These are phyloP conservation scores for Pollachius pollachius DNA, from an alignment of 2,113 vertebrate species.

Conservation along the genomic window DNA sequence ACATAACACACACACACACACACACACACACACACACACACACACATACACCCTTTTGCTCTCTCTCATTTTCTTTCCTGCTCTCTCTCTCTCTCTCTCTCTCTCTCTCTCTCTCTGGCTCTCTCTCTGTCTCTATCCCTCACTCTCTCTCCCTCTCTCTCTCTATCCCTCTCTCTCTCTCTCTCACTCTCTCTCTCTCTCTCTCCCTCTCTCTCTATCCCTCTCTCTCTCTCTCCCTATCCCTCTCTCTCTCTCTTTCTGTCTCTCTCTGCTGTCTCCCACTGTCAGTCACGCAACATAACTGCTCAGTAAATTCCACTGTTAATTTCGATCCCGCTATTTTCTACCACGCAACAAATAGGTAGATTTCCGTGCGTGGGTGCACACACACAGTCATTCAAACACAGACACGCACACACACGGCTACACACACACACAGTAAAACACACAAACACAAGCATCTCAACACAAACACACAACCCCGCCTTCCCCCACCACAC, in stretches of 20 bases:
- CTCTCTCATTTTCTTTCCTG: too few relatives aligned
- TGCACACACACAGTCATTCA: background rate
- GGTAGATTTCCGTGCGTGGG: background rate
- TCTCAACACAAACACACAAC: background rate
- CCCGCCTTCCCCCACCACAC: background rate
- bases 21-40: background rate
- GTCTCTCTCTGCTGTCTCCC: conserved; percentile 14
- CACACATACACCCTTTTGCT: background rate
- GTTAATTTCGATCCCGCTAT: conserved; percentile 66
- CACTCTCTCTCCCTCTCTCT: too few relatives aligned
- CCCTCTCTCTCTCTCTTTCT: too few relatives aligned
- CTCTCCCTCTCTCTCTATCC: too few relatives aligned
- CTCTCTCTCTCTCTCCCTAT: too few relatives aligned
- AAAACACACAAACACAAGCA: too few relatives aligned
- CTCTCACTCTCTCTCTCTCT: too few relatives aligned
- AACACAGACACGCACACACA: background rate
- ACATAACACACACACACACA: background rate
- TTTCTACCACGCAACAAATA: conserved; percentile 26
- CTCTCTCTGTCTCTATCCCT: too few relatives aligned
- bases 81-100: too few relatives aligned
- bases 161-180: too few relatives aligned
- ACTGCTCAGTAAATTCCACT: conserved; percentile 70
- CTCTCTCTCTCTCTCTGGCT: too few relatives aligned
- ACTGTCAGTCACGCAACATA: conserved; percentile 75
- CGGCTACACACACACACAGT: background rate